Conservation (phyloP, 2,113 vertebrate species). For the Prunella himalayana region DNA sequence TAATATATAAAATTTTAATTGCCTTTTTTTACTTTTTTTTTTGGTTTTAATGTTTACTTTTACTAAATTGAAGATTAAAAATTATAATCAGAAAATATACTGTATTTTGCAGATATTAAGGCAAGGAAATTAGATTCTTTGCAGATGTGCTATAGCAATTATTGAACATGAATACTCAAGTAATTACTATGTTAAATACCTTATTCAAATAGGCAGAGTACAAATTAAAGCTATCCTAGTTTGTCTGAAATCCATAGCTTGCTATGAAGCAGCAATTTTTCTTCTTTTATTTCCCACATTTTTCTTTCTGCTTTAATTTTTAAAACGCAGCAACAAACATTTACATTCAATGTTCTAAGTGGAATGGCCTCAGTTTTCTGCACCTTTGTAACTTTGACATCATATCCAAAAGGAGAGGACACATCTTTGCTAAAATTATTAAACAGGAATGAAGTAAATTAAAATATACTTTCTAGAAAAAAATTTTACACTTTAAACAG, state of each 20-base stretch:
- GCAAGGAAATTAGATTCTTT: slow-evolving; percentile 21
- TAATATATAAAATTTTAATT: background rate
- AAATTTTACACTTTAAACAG: background rate
- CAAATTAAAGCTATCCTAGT: slow-evolving; percentile 39
- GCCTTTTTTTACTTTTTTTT: background rate
- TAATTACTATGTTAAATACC: slow-evolving; percentile 62
- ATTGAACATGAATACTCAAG: slow-evolving; percentile 51
- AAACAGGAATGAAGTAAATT: background rate
- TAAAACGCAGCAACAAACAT: background rate
- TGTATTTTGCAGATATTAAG: slow-evolving; percentile 21
- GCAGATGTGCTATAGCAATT: slow-evolving; percentile 57
- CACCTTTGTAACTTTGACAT: background rate
- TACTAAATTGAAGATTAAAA: slow-evolving; percentile 2
- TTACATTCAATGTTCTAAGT: background rate
- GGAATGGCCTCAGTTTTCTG: background rate
- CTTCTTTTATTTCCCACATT: background rate
- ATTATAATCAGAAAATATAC: background rate
- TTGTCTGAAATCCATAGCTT: background rate
- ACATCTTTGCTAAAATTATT: background rate
- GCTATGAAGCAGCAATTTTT: background rate
- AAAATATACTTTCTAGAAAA: background rate
- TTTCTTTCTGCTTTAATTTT: background rate
- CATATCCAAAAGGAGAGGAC: background rate
- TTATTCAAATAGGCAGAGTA: slow-evolving; percentile 33
- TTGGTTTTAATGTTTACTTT: background rate